Percentiles rank a stretch among this genome's conserved stretches.
These are phyloP conservation scores for Enteromius unitaeniatus DNA, from an alignment of 2,797 vertebrate genomes.

Conservation along the genomic window DNA sequence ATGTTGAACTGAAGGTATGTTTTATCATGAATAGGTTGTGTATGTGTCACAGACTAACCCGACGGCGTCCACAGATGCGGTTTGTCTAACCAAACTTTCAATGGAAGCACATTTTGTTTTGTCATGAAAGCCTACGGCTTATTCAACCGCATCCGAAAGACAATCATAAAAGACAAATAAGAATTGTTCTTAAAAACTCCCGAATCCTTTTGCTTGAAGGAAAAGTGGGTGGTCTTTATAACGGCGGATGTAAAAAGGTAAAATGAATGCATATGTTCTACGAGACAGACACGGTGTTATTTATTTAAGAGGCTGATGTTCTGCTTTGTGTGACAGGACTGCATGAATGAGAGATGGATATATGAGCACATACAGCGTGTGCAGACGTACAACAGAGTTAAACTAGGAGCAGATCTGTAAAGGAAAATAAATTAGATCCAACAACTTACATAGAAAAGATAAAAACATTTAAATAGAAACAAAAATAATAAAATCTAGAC, in stretches of 20 bases:
- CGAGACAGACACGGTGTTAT: constrained; percentile 62
- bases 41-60: neutral
- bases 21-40: constrained; percentile 9
- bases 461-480: too few relatives aligned
- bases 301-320: constrained; percentile 58
- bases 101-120: constrained; percentile 38
- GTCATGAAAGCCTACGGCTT: constrained; percentile 27
- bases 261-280: constrained; percentile 57
- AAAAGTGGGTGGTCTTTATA: constrained; percentile 29
- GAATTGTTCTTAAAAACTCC: constrained; percentile 27
- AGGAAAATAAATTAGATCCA: neutral
- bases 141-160: constrained; percentile 52
- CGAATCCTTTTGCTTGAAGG: constrained; percentile 1
- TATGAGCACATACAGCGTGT: neutral
- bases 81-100: constrained; percentile 5
- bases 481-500: too few relatives aligned
- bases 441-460: neutral
- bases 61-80: constrained; percentile 13
- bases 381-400: constrained; percentile 56
- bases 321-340: constrained; percentile 54
- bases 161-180: constrained; percentile 49
- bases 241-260: constrained; percentile 18
- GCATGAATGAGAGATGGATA: constrained; percentile 24
- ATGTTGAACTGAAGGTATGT: neutral
- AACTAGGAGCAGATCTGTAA: constrained; percentile 66